A percentile compares a stretch with the other conserved stretches of the same genome.
Evolutionary conservation across 2,113 vertebrate species (phyloP).

Genomic region (Urocynchramus pylzowi): DNA sequence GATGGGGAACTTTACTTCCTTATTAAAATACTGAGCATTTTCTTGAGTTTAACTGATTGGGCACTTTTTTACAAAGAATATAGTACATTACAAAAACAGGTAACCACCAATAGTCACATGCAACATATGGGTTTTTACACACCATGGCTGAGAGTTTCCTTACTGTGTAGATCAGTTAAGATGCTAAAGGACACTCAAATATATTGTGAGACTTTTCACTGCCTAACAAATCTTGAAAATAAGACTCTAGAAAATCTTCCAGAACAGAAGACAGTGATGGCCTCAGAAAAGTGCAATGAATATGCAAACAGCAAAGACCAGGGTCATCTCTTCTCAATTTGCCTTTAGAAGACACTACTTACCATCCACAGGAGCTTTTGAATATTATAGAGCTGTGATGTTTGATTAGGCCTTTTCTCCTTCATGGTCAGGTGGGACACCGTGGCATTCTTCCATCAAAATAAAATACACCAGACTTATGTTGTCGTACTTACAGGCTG

Average conservation of each 20-base stretch:
- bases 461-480: neutral
- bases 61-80: neutral
- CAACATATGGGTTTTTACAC: neutral
- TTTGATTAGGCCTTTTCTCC: neutral
- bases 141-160: neutral
- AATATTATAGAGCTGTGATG: neutral
- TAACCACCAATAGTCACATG: neutral
- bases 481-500: neutral
- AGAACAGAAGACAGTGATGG: neutral
- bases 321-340: neutral
- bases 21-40: neutral
- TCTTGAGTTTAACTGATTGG: neutral
- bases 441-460: neutral
- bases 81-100: neutral
- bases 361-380: neutral
- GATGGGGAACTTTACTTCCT: neutral
- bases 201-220: neutral
- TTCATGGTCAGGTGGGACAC: neutral
- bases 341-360: neutral
- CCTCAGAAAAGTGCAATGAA: neutral
- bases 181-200: neutral
- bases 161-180: neutral
- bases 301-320: neutral
- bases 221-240: neutral
- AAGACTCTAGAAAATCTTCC: neutral